Evolutionary conservation across 2,113 vertebrate genomes (phyloP).

Genomic region (Mungos mungo): DNA sequence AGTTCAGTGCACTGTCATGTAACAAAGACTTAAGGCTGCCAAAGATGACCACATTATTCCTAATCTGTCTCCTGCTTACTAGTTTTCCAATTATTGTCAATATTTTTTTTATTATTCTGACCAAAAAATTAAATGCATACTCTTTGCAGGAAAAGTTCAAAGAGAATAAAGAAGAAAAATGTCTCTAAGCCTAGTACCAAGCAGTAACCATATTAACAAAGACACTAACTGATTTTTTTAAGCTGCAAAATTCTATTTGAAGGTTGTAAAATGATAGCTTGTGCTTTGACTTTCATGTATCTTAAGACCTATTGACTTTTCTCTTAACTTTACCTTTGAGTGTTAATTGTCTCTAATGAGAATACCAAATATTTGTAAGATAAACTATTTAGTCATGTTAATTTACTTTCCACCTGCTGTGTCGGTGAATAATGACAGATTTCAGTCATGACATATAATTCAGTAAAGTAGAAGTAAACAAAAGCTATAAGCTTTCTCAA

Average conservation of each 20-base stretch:
- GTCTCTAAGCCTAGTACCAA: background rate
- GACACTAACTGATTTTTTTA: conserved; percentile 38
- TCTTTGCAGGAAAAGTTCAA: conserved; percentile 34
- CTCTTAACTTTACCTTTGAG: conserved; percentile 59
- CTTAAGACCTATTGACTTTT: conserved; percentile 67
- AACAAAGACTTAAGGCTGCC: background rate
- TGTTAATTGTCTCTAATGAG: conserved; percentile 71
- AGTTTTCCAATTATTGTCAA: conserved; percentile 32
- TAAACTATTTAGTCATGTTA: conserved; percentile 45
- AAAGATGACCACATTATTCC: background rate
- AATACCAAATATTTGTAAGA: conserved; percentile 64
- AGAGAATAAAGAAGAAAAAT: conserved; percentile 53
- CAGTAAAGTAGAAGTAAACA: background rate
- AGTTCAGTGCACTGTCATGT: background rate
- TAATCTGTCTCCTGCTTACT: background rate
- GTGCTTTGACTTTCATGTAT: conserved; percentile 62
- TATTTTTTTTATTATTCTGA: conserved; percentile 15
- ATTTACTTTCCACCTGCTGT: background rate
- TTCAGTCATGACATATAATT: background rate
- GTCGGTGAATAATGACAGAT: background rate
- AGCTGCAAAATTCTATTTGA: conserved; percentile 46
- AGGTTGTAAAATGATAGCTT: conserved; percentile 55
- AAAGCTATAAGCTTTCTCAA: background rate
- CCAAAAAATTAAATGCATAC: conserved; percentile 31
- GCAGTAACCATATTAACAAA: conserved; percentile 25